Conservation (phyloP, 1,140 invertebrate genomes). For the Calliopsis andreniformis region DNA sequence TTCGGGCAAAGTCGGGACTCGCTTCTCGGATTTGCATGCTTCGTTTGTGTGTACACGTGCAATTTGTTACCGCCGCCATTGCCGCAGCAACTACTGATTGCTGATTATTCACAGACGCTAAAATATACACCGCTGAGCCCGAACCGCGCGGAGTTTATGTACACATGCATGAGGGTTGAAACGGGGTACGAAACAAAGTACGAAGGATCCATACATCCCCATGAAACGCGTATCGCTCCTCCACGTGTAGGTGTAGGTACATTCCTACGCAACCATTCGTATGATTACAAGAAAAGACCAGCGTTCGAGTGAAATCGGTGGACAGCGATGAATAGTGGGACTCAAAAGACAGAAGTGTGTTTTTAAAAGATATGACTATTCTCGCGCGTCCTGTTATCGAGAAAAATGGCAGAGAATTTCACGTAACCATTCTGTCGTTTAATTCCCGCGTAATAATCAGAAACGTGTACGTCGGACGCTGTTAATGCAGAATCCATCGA, state of each 20-base stretch:
- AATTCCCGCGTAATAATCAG: neutral
- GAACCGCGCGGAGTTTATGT: constrained; percentile 61
- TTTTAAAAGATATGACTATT: constrained; percentile 39
- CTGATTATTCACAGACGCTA: constrained; percentile 73
- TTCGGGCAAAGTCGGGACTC: constrained; percentile 61
- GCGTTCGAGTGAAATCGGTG: constrained; percentile 1
- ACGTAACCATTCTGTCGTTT: neutral
- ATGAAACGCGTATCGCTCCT: constrained; percentile 1
- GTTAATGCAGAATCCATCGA: neutral
- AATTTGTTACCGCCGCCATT: constrained; percentile 71
- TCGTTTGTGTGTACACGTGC: constrained; percentile 68
- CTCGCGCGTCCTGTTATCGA: neutral
- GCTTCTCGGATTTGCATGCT: constrained; percentile 67
- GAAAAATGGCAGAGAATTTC: neutral
- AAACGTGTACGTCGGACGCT: neutral
- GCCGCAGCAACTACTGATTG: constrained; percentile 71
- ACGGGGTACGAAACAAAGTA: constrained; percentile 40
- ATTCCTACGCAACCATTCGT: constrained; percentile 48
- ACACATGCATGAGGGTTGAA: constrained; percentile 55
- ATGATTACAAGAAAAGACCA: constrained; percentile 49
- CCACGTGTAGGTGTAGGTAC: constrained; percentile 21
- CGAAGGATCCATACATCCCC: constrained; percentile 58
- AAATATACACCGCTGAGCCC: constrained; percentile 68
- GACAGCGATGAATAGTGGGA: constrained; percentile 20
- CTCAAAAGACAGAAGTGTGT: constrained; percentile 10